Conservation (phyloP, 2,888 invertebrate species). For the Idaea aversata region DNA sequence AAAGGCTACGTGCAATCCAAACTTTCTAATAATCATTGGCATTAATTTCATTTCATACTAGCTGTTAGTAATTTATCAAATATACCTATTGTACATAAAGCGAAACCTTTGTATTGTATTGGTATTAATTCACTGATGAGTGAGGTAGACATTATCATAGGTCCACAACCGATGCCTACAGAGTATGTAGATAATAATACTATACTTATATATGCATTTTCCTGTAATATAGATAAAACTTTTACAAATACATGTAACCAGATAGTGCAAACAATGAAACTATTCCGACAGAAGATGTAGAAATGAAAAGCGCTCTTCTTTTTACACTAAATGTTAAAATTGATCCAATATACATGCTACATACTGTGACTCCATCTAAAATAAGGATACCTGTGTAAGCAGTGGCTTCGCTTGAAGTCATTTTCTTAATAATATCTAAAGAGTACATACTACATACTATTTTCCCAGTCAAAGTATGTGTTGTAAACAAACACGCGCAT, state of each 20-base stretch:
- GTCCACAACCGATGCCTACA: conserved; percentile 36
- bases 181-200: conserved; percentile 29
- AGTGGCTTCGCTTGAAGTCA: conserved; percentile 25
- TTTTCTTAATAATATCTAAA: conserved; percentile 31
- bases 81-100: conserved; percentile 14
- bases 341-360: conserved; percentile 33
- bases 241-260: not conserved
- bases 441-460: conserved; percentile 31
- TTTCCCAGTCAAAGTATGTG: conserved; percentile 29
- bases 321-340: not conserved
- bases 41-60: conserved; percentile 26
- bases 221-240: not conserved
- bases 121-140: conserved; percentile 35
- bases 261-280: not conserved
- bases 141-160: conserved; percentile 30
- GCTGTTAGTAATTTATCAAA: conserved; percentile 5
- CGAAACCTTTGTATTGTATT: conserved; percentile 28
- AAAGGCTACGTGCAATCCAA: conserved; percentile 34
- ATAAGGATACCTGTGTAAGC: conserved; percentile 26
- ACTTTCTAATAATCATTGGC: conserved; percentile 31
- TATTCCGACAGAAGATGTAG: not conserved
- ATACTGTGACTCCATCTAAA: conserved; percentile 24
- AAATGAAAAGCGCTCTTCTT: not conserved
- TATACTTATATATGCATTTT: conserved; percentile 14
- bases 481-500: conserved; percentile 21